Conservation (phyloP, 2,113 vertebrate genomes). For the Apteryx mantelli region DNA sequence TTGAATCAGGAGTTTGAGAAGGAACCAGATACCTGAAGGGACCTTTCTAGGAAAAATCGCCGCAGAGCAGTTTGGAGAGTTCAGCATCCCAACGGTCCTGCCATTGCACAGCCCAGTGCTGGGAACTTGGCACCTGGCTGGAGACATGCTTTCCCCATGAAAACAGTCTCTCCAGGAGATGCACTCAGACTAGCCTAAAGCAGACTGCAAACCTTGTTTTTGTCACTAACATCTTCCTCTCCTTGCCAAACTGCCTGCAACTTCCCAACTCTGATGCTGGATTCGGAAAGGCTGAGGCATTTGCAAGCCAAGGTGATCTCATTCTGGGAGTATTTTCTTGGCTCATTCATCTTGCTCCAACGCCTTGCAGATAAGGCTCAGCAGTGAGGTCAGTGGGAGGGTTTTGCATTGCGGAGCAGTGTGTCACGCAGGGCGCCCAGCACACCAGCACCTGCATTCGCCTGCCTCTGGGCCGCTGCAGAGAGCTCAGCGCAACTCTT, state of each 20-base stretch:
- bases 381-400: conserved; percentile 44
- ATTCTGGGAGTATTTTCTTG: conserved; percentile 47
- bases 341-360: neutral
- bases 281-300: neutral
- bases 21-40: neutral
- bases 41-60: neutral
- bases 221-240: neutral
- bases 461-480: neutral
- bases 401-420: conserved; percentile 3
- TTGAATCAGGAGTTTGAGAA: neutral
- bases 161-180: neutral
- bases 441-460: neutral
- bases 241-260: neutral
- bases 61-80: neutral
- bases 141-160: neutral
- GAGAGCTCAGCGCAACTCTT: neutral
- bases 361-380: conserved; percentile 35
- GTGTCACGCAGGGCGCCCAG: neutral
- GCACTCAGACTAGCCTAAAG: neutral
- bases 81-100: neutral
- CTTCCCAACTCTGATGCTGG: neutral
- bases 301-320: conserved; percentile 45
- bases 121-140: too few species aligned
- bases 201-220: neutral
- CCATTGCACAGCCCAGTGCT: neutral